Evolutionary conservation across 2,113 vertebrate species (phyloP), one percentile per base, ranked within the genome.

Genomic region (Poeciliopsis retropinna): DNA sequence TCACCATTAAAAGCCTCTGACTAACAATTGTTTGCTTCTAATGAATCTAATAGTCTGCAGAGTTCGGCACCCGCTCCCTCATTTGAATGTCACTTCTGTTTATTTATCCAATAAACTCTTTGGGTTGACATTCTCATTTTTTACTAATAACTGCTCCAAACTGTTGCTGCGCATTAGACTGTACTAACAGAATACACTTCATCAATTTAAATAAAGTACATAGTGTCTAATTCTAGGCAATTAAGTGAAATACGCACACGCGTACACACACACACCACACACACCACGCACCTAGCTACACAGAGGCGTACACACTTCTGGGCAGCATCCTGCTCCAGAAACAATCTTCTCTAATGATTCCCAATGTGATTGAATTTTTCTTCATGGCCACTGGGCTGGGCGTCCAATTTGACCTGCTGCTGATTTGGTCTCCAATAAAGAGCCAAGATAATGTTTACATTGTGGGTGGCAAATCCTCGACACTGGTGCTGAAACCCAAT

Each of bases 311-410:
- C 73, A 83, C 74, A 64, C 51, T 22, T 15, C 29, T 61, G 4
- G 22, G 60, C 41, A 68, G 71, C 0, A 25, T 25, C 73, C 76
- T 30, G 37, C 79, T 80, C 64, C 82, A 78, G 81, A 29, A 87
- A 79, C 81, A 82, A 83, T 81, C 72, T 71, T 68, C 81, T 77
- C 80, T 81, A 81, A 87, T 89, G 86, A 74, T 82, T 88, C 69
- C 34, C 75, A 64, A 82, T 85, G 75, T 78, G 88, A 87, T 87
- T 86, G 81, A 79, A 87, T 88, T 88, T 83, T 77, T 73, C 81
- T 75, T 88, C 85, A 84, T 82, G 81, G 89, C 67, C 82, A 75
- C 72, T 84, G 82, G 75, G 61, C 80, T 78, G 72, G 70, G 77
- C 54, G 77, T 83, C 76, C 80, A 85, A 78, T 83, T 73, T 64